Evolutionary conservation across 2,113 vertebrate species (phyloP).

Genomic region (Carettochelys insculpta): DNA sequence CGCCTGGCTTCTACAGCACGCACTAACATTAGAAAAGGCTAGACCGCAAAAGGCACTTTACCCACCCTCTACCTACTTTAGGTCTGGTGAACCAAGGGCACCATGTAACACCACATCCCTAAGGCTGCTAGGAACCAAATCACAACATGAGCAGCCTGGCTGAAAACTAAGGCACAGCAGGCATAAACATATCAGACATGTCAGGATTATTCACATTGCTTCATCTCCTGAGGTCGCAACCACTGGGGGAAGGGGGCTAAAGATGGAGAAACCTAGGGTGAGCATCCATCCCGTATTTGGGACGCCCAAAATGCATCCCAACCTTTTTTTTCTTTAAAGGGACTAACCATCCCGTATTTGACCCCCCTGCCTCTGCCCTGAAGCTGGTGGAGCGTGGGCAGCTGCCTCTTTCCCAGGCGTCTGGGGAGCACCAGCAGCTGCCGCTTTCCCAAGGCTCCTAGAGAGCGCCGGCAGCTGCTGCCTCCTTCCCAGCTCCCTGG

Average conservation of each 20-base stretch:
- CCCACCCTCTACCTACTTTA: not conserved
- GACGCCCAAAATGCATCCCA: too few species aligned
- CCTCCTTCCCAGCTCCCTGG: too few species aligned
- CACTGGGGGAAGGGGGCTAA: not conserved
- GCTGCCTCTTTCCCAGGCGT: too few species aligned
- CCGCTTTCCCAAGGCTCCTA: too few species aligned
- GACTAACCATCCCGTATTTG: too few species aligned
- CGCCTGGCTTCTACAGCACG: not conserved
- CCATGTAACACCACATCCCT: not conserved
- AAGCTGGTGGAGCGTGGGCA: too few species aligned
- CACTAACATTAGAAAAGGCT: not conserved
- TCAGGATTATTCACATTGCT: not conserved
- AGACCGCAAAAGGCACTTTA: not conserved
- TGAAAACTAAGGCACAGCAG: not conserved
- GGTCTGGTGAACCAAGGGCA: not conserved
- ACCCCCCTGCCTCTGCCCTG: too few species aligned
- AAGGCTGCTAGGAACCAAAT: not conserved
- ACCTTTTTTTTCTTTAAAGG: too few species aligned
- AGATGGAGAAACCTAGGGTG: not conserved
- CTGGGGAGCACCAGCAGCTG: too few species aligned
- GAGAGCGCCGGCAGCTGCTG: too few species aligned
- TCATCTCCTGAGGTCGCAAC: not conserved
- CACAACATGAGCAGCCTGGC: not conserved
- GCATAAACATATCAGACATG: not conserved
- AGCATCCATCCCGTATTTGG: too few species aligned